phyloP scores from a whole-genome alignment of 2,113 vertebrate genomes.

The Neodon shergylaensis region DNA sequence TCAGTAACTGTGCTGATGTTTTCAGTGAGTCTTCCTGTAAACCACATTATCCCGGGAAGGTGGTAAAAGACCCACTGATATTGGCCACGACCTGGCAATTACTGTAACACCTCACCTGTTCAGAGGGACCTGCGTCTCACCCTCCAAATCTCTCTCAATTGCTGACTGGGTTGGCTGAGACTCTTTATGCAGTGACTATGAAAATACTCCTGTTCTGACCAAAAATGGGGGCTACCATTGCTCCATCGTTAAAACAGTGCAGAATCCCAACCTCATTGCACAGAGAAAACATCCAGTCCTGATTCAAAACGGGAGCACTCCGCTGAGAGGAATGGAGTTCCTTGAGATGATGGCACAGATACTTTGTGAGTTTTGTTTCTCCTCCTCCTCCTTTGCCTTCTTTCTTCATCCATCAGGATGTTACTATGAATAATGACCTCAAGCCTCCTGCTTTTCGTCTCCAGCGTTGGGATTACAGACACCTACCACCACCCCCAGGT shows the following conservation, averaged over 20 bases:
- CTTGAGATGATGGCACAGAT: neutral
- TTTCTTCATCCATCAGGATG: neutral
- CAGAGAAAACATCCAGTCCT: neutral
- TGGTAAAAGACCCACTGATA: neutral
- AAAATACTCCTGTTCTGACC: slow-evolving; percentile 4
- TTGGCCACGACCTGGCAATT: neutral
- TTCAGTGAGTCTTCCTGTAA: neutral
- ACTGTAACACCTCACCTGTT: neutral
- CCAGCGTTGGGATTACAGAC: neutral
- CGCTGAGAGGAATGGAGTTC: neutral
- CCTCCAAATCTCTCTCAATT: neutral
- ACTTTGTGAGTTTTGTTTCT: neutral
- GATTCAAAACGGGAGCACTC: neutral
- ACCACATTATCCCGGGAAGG: neutral
- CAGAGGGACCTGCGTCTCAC: neutral
- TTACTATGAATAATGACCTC: neutral
- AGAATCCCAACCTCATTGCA: neutral
- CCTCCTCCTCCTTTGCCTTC: neutral
- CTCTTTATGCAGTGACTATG: neutral
- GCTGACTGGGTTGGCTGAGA: neutral
- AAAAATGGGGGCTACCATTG: neutral
- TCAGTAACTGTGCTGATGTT: neutral
- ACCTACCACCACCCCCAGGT: neutral
- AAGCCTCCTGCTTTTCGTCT: neutral
- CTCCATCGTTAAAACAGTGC: neutral